Percentiles rank a stretch among this genome's conserved stretches.
Evolutionary conservation across 2,113 vertebrate species (phyloP).

Genomic region (Macquaria ambigua): DNA sequence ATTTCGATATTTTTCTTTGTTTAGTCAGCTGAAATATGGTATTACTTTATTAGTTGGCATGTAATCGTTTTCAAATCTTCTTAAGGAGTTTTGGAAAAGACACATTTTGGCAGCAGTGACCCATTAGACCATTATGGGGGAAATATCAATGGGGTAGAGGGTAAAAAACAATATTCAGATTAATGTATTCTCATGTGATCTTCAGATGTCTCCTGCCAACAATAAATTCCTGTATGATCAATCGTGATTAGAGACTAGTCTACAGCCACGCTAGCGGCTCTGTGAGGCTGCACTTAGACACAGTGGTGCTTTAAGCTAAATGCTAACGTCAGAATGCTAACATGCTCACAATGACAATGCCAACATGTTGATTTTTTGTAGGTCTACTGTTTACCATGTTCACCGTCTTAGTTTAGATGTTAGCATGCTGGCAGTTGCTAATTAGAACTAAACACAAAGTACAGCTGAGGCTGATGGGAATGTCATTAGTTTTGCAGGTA

Average conservation of each 20-base stretch:
- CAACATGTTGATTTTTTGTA: background rate
- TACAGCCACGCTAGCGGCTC: background rate
- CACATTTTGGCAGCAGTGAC: background rate
- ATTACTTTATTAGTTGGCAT: background rate
- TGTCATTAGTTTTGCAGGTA: too few species aligned
- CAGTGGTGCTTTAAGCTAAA: background rate
- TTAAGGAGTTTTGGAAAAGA: background rate
- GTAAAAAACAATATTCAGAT: background rate
- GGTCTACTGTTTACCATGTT: background rate
- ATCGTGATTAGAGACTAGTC: background rate
- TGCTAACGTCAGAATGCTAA: background rate
- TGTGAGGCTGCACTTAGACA: background rate
- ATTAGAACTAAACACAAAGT: too few species aligned
- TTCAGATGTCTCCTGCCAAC: background rate
- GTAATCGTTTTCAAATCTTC: background rate
- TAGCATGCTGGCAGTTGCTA: background rate
- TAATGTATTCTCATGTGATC: too few species aligned
- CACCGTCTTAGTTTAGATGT: background rate
- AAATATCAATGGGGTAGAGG: background rate
- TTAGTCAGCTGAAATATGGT: background rate
- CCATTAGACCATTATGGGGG: background rate
- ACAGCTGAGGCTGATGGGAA: too few species aligned
- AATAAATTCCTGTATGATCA: background rate
- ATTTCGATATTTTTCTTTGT: background rate
- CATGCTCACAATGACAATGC: background rate